Base-by-base conservation (phyloP, 2,888 invertebrate species). In the Epiblema foenella region DNA sequence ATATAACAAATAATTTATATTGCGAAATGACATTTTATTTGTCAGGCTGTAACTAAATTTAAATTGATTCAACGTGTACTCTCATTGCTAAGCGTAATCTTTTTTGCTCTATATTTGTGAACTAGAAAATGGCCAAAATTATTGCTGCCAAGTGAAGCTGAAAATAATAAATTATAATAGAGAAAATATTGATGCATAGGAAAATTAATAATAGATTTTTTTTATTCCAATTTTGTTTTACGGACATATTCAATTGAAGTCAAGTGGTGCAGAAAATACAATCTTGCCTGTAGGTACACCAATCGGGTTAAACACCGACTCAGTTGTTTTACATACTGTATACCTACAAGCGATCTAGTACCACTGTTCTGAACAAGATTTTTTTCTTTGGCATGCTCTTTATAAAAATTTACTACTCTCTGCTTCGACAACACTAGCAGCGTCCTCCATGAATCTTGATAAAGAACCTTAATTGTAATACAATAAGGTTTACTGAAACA, bases 1-100 rank as follows among this genome's bases (percentile, higher is more conserved):
- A 64, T 63, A 64, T 63, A 20, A 52, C 37, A 20, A n/a, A 52
- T 64, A 39, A 64, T 54, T 54, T 64, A 64, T 64, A 64, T 54
- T 18, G 15, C 1, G 11, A 42, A 46, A 29, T 29, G 12, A 29
- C 62, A 49, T 49, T 49, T 49, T 51, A 24, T 58, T 49, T 52
- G 62, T 39, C 63, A 39, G 18, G 51, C 37, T 18, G 52, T 37
- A 37, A 52, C 11, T 64, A 37, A 64, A 52, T 52, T 39, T 64
- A 15, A 29, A 20, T 54, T 4, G n/a, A 54, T 37, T 37, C 9
- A 33, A 59, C 20, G 9, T 15, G n/a, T 56, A 24, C 3, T 24
- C 11, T 17, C n/a, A 20, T 46, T 46, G 46, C 46, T 42, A 42
- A 46, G 11, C 10, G 37, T 57, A 17, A 15, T 1, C 17, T 39